phyloP scores from a whole-genome alignment of 2,888 invertebrate genomes.

The Vesta saturnalis region DNA sequence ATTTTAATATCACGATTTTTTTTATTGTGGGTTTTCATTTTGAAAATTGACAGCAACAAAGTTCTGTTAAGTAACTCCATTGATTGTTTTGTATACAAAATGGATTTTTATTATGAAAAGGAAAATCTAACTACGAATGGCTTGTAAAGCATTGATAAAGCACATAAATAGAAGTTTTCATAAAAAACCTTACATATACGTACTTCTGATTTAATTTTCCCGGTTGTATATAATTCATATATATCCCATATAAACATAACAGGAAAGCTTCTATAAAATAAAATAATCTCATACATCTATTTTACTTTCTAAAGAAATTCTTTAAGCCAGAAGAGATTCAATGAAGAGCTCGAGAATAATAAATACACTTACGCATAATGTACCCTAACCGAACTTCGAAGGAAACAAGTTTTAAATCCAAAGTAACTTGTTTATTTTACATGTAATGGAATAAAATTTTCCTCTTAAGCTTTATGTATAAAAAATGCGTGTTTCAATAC shows the following conservation, averaged over 20 bases:
- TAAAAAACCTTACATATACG: background rate
- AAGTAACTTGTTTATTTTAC: conserved; percentile 29
- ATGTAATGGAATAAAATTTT: conserved; percentile 31
- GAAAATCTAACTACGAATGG: too few species aligned
- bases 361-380: conserved; percentile 33
- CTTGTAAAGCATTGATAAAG: too few species aligned
- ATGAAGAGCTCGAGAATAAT: conserved; percentile 24
- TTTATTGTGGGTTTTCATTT: too few species aligned
- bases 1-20: too few species aligned
- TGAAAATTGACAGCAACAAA: too few species aligned
- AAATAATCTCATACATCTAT: background rate
- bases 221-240: background rate
- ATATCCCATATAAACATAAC: too few species aligned
- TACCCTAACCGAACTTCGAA: conserved; percentile 26
- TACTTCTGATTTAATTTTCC: background rate
- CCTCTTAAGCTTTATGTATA: conserved; percentile 20
- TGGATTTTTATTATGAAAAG: too few species aligned
- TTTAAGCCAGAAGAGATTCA: background rate
- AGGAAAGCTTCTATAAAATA: background rate
- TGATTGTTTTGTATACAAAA: too few species aligned
- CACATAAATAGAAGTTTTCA: background rate
- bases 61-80: too few species aligned
- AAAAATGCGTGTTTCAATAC: conserved; percentile 2
- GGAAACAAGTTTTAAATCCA: conserved; percentile 25
- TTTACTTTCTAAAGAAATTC: background rate